These are phyloP conservation scores for Bubo blakistoni DNA, from an alignment of 2,113 vertebrate genomes.

Conservation along the genomic window DNA sequence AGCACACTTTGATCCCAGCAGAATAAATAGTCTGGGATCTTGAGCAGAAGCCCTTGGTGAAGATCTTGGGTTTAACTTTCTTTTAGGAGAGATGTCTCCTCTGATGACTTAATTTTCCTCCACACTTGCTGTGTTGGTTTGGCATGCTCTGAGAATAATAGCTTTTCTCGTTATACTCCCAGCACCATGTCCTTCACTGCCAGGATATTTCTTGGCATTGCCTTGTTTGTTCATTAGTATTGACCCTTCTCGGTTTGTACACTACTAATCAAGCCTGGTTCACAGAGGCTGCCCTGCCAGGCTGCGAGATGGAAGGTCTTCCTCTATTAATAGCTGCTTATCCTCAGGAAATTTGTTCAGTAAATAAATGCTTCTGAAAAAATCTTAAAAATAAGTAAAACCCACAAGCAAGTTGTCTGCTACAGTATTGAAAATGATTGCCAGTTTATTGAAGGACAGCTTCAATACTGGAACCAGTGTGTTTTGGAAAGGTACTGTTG, in stretches of 20 bases:
- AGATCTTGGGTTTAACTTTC: slow-evolving; percentile 15
- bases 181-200: slow-evolving; percentile 38
- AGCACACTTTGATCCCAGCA: not conserved
- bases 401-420: not conserved
- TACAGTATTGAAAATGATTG: not conserved
- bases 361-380: not conserved
- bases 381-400: not conserved
- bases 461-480: not conserved
- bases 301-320: not conserved
- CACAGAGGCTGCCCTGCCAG: not conserved
- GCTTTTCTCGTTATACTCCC: slow-evolving; percentile 44
- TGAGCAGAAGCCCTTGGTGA: not conserved
- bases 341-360: not conserved
- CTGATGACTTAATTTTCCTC: slow-evolving; percentile 40
- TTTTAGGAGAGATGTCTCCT: slow-evolving; percentile 29
- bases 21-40: not conserved
- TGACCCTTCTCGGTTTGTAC: not conserved
- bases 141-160: slow-evolving; percentile 31
- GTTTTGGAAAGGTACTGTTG: not conserved
- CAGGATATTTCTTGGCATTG: slow-evolving; percentile 52
- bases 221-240: slow-evolving; percentile 48
- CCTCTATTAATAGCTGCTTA: not conserved
- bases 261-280: not conserved
- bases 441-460: not conserved
- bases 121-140: slow-evolving; percentile 19